Conservation (phyloP, 2,113 vertebrate genomes). For the Meriones unguiculatus region DNA sequence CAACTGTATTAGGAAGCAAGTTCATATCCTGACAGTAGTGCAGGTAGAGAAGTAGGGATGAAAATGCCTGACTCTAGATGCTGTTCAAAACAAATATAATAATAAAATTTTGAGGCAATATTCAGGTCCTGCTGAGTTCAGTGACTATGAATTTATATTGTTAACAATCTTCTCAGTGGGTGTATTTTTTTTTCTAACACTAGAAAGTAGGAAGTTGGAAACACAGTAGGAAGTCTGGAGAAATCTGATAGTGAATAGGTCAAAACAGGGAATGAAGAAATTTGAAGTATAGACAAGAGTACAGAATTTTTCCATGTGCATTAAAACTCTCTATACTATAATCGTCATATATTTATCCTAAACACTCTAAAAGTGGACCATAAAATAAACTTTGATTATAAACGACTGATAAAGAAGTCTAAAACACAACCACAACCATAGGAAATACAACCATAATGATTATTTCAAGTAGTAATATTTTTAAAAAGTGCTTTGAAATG, state of each 20-base stretch:
- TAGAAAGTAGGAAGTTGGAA: too few relatives aligned
- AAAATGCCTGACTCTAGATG: slow-evolving; percentile 49
- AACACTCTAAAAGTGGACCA: background rate
- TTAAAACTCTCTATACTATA: background rate
- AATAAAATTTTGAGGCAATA: slow-evolving; percentile 49
- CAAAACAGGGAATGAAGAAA: slow-evolving; percentile 25
- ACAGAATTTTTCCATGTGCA: background rate
- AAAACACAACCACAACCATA: background rate
- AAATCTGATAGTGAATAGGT: slow-evolving; percentile 32
- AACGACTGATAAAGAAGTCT: background rate
- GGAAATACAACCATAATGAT: background rate
- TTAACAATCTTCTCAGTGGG: slow-evolving; percentile 41
- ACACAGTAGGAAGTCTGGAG: background rate
- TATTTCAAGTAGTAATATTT: background rate
- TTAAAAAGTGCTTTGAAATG: background rate
- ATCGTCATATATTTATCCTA: background rate
- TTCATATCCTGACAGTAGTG: background rate
- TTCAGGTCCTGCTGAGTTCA: slow-evolving; percentile 67
- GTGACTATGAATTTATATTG: slow-evolving; percentile 76
- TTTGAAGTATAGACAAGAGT: background rate
- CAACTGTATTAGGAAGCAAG: background rate
- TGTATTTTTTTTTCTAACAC: slow-evolving; percentile 41
- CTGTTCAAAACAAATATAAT: slow-evolving; percentile 64
- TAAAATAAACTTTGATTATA: background rate
- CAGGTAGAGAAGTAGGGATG: background rate